These are phyloP conservation scores for Pelodytes ibericus DNA, from an alignment of 2,797 vertebrate species.

Conservation along the genomic window DNA sequence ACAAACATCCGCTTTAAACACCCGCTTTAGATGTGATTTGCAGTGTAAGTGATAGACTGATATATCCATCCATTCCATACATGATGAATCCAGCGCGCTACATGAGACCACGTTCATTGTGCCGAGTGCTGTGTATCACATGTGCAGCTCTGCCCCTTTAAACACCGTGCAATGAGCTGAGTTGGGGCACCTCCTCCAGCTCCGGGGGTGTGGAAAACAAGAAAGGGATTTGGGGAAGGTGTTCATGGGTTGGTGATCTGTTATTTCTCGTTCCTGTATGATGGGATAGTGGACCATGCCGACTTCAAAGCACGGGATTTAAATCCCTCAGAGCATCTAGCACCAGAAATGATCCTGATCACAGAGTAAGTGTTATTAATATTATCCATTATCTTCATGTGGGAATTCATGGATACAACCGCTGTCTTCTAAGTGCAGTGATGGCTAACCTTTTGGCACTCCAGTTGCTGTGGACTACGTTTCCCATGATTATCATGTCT, in stretches of 20 bases:
- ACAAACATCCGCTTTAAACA: no score
- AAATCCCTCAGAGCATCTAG: constrained; percentile 25
- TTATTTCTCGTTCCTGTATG: constrained; percentile 43
- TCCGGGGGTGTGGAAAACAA: constrained; percentile 53
- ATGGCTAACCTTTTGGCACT: no score
- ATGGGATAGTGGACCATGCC: constrained; percentile 37
- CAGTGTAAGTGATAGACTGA: no score
- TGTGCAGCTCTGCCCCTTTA: constrained; percentile 29
- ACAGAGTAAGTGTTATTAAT: constrained; percentile 51
- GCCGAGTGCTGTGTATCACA: neutral
- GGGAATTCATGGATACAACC: no score
- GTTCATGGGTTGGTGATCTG: constrained; percentile 36
- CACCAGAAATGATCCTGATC: constrained; percentile 42
- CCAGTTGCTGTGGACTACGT: no score
- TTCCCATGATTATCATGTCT: no score
- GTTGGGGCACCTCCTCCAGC: constrained; percentile 42
- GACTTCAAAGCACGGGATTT: constrained; percentile 40
- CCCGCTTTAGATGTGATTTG: no score
- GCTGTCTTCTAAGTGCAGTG: no score
- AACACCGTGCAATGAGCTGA: constrained; percentile 13
- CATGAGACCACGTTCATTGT: neutral
- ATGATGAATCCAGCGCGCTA: no score
- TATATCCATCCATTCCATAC: no score
- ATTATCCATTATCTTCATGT: no score
- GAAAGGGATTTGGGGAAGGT: constrained; percentile 52